Evolutionary conservation across 2,888 invertebrate species (phyloP).

Genomic region (Tetheella fluctuosa): DNA sequence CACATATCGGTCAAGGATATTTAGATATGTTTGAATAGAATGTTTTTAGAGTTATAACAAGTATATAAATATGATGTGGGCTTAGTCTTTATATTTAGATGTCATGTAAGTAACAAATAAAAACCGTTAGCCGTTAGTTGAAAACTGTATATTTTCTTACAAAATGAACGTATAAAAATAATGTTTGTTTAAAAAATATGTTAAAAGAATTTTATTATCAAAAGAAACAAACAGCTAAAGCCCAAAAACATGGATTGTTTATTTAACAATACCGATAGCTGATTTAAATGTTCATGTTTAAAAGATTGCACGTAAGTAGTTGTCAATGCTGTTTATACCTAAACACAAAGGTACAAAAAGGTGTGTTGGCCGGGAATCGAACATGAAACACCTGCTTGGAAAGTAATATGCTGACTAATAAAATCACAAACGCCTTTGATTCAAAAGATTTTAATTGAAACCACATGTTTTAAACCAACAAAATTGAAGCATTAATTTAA

Average conservation of each 20-base stretch:
- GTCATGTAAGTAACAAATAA: no score
- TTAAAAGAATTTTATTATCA: no score
- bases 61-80: neutral
- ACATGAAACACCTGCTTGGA: conserved; percentile 84
- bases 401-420: conserved; percentile 84
- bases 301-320: neutral
- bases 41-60: neutral
- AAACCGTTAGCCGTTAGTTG: no score
- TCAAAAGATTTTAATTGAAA: neutral
- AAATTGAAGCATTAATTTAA: neutral
- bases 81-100: no score
- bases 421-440: conserved; percentile 76
- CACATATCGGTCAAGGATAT: neutral
- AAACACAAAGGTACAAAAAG: neutral
- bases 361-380: conserved; percentile 83
- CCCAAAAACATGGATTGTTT: neutral
- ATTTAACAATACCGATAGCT: neutral
- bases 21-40: neutral
- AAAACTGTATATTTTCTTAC: no score
- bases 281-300: neutral
- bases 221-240: no score
- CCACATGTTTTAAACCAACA: neutral
- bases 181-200: no score
- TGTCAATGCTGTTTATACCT: neutral
- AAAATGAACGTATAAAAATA: no score